Base-by-base conservation (phyloP, 2,888 invertebrate genomes). In the Macrophya annulata region DNA sequence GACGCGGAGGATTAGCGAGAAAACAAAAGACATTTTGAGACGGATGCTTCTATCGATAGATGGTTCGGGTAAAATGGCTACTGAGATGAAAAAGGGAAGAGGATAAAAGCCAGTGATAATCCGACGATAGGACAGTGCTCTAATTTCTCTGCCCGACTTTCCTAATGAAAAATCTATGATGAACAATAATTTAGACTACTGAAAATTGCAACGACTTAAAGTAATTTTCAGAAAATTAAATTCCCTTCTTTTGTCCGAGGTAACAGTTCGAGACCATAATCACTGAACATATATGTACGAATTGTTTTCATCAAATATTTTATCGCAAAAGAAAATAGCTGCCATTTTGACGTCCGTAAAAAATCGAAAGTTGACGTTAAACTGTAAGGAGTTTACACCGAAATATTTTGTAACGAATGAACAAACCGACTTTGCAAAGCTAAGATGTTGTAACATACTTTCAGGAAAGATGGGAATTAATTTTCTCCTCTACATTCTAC, bases 1-100 rank as follows among this genome's bases (percentile, higher is more conserved):
- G 55, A 55, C 55, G 37, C 59, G n/a, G 51, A 62, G 81, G 81
- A 81, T 81, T 81, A 81, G 81, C 43, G 31, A 17, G 81, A 81
- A 81, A 81, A 81, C 81, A 81, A 62, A 81, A 62, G 81, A 62
- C 81, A 62, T 81, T 81, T 62, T 10, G 81, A 81, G 81, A 81
- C 62, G 40, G 62, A 40, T 51, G 43, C 4, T 62, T 81, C 62
- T 31, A 40, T 81, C 59, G 59, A 81, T 81, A 62, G 40, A 81
- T 21, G 81, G 43, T 62, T 51, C 51, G 51, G 77, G 77, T 31
- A 37, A 77, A 55, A 77, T 45, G 17, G 77, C 77, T 77, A 51
- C 15, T 31, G 51, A 55, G 55, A 77, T 17, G 37, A 9, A 77
- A 77, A 55, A 48, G 37, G 55, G 51, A 43, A 21, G 25, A 55